These are phyloP conservation scores for Rousettus leschenaultii DNA, from an alignment of 2,113 vertebrate species.

Conservation along the genomic window DNA sequence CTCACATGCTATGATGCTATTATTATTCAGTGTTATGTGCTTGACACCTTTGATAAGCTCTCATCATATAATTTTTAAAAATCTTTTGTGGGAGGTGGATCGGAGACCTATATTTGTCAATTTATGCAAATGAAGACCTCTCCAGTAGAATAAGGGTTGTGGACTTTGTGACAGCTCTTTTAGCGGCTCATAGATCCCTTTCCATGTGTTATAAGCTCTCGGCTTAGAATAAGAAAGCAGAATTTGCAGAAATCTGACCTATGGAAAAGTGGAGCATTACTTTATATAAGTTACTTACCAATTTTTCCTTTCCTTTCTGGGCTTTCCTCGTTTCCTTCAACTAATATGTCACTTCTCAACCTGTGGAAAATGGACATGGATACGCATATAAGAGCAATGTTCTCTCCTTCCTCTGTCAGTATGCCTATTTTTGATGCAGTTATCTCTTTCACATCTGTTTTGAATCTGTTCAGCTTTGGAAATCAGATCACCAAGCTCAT, in stretches of 20 bases:
- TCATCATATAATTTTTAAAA: neutral
- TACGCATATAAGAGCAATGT: neutral
- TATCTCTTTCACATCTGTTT: neutral
- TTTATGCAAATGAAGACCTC: neutral
- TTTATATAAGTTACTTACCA: constrained; percentile 25
- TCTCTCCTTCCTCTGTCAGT: neutral
- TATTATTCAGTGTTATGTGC: neutral
- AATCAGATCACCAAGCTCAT: neutral
- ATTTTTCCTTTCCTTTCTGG: constrained; percentile 9
- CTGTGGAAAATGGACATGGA: neutral
- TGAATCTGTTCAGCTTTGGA: constrained; percentile 10
- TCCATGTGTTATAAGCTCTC: neutral
- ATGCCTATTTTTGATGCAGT: neutral
- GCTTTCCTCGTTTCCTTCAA: neutral
- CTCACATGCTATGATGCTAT: neutral
- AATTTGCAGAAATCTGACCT: neutral
- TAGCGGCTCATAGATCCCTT: neutral
- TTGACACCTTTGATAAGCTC: neutral
- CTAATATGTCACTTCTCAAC: neutral
- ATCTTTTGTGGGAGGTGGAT: neutral
- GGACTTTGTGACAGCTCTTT: neutral
- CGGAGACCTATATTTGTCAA: neutral
- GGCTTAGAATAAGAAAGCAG: neutral
- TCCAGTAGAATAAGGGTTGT: neutral
- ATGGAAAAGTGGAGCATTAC: neutral